Percentiles rank a stretch among this genome's conserved stretches.
phyloP scores from a whole-genome alignment of 2,888 invertebrate species.

The Oscheius myriophilus region DNA sequence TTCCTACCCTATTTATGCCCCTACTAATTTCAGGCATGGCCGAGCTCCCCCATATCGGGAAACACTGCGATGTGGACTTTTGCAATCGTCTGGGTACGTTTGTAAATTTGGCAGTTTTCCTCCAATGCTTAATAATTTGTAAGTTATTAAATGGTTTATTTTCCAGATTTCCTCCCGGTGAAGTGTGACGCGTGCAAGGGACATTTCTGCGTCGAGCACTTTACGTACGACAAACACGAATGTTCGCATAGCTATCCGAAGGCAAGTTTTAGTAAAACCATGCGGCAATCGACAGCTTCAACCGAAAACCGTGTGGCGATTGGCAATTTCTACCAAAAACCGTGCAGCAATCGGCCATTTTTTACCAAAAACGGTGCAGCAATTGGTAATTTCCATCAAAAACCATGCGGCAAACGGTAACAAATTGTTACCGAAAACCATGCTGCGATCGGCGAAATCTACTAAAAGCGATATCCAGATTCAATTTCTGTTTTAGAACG shows the following conservation, averaged over 20 bases:
- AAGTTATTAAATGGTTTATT: background rate
- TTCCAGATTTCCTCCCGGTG: conserved; percentile 88
- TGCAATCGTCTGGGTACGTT: conserved; percentile 86
- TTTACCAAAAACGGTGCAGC: too few species aligned
- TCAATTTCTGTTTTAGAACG: conserved; percentile 74
- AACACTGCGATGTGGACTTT: conserved; percentile 83
- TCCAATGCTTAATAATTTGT: too few species aligned
- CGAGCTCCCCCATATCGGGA: conserved; percentile 91
- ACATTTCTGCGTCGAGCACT: conserved; percentile 83
- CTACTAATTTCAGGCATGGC: conserved; percentile 76
- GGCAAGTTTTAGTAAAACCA: conserved; percentile 34
- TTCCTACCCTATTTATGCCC: too few species aligned
- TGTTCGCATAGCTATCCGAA: conserved; percentile 84
- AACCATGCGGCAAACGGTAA: background rate
- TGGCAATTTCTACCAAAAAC: too few species aligned
- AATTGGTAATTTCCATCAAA: too few species aligned
- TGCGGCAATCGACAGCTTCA: too few species aligned
- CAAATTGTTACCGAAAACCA: too few species aligned
- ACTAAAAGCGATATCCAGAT: background rate
- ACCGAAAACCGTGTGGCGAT: too few species aligned
- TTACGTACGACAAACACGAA: conserved; percentile 82
- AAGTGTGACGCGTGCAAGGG: conserved; percentile 89
- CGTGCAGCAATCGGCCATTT: too few species aligned
- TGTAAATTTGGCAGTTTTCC: background rate
- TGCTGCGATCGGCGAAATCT: too few species aligned